Percentiles rank a stretch among this genome's conserved stretches.
These are phyloP conservation scores for Epinephelus malabaricus DNA, from an alignment of 2,797 vertebrate genomes.

Conservation along the genomic window DNA sequence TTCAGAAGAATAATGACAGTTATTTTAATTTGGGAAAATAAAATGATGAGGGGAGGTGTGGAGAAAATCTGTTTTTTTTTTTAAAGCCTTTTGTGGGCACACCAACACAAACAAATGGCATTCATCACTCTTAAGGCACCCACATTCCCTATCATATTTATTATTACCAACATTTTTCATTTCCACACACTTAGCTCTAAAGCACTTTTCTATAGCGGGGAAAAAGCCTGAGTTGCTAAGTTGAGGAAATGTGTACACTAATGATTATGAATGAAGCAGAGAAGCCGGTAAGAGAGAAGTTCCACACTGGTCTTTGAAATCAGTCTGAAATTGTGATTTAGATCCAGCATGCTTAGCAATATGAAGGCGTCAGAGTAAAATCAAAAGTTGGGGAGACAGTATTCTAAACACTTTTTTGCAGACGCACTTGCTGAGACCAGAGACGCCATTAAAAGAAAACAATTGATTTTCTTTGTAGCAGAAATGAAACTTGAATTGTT, in stretches of 20 bases:
- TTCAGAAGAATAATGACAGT: constrained; percentile 64
- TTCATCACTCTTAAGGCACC: constrained; percentile 60
- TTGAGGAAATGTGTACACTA: constrained; percentile 45
- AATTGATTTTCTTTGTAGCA: constrained; percentile 14
- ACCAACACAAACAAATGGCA: constrained; percentile 61
- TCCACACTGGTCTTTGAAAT: constrained; percentile 50
- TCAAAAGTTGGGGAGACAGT: constrained; percentile 23
- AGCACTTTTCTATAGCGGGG: constrained; percentile 34
- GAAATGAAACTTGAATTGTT: constrained; percentile 20
- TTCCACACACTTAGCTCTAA: constrained; percentile 44
- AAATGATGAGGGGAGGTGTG: constrained; percentile 20
- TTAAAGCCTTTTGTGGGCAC: constrained; percentile 30
- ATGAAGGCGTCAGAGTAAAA: constrained; percentile 19
- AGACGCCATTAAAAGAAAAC: constrained; percentile 33
- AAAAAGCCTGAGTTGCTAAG: constrained; percentile 32
- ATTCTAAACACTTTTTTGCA: constrained; percentile 6
- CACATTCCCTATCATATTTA: constrained; percentile 50
- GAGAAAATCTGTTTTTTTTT: not conserved
- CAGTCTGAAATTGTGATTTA: constrained; percentile 45
- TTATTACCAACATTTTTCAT: constrained; percentile 67
- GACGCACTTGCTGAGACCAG: constrained; percentile 30
- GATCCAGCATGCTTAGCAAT: constrained; percentile 40
- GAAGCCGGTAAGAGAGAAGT: constrained; percentile 33
- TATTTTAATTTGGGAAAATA: constrained; percentile 60
- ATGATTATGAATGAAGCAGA: constrained; percentile 67